These are phyloP conservation scores for Lypha dubia DNA, from an alignment of 2,888 invertebrate genomes.

Conservation along the genomic window DNA sequence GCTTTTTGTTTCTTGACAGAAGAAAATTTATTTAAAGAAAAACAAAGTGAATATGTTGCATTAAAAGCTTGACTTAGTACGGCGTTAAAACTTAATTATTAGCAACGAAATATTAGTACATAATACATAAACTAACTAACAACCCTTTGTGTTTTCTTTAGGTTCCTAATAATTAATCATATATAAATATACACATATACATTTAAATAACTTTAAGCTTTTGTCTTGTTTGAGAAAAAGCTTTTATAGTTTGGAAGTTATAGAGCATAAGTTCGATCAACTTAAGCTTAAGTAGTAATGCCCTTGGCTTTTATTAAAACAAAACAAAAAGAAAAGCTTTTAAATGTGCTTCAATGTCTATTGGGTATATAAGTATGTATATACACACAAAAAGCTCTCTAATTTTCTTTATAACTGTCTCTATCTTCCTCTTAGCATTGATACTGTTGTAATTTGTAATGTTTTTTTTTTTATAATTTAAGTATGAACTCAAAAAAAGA, in stretches of 20 bases:
- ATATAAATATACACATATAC: conserved; percentile 15
- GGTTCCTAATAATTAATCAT: conserved; percentile 66
- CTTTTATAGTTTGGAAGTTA: conserved; percentile 7
- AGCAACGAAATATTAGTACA: conserved; percentile 51
- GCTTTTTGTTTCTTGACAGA: conserved; percentile 74
- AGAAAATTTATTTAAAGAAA: conserved; percentile 41
- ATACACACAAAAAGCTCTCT: conserved; percentile 56
- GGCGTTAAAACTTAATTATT: conserved; percentile 63
- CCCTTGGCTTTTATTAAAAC: conserved; percentile 40
- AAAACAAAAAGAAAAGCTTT: conserved; percentile 36
- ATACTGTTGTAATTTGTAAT: conserved; percentile 66
- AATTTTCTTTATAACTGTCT: conserved; percentile 16
- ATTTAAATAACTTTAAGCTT: conserved; percentile 31
- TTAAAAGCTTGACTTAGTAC: conserved; percentile 72
- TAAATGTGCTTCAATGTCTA: conserved; percentile 60
- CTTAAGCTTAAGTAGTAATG: conserved; percentile 69
- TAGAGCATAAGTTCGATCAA: conserved; percentile 23
- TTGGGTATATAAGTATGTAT: conserved; percentile 49
- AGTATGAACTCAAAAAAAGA: conserved; percentile 37
- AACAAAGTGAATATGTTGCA: conserved; percentile 43
- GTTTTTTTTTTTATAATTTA: conserved; percentile 65
- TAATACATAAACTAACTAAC: conserved; percentile 45
- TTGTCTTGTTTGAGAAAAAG: conserved; percentile 6
- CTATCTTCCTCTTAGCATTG: conserved; percentile 66
- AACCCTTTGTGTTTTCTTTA: conserved; percentile 61